Percentiles rank a stretch among this genome's conserved stretches.
phyloP scores from a whole-genome alignment of 2,113 vertebrate genomes.

The Baryphthengus martii region DNA sequence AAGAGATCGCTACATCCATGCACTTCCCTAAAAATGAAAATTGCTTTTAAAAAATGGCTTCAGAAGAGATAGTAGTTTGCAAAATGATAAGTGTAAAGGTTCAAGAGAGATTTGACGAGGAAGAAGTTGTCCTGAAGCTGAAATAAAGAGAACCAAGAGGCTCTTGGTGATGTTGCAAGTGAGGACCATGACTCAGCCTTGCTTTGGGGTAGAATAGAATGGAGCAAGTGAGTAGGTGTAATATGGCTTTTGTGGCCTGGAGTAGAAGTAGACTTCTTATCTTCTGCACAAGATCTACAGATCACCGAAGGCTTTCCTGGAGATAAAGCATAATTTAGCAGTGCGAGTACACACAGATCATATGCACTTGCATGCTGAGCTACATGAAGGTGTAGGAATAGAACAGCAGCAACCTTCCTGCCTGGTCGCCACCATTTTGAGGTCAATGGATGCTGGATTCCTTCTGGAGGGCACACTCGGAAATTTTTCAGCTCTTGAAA shows the following conservation, averaged over 20 bases:
- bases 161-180: not conserved
- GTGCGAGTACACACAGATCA: not conserved
- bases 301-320: not conserved
- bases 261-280: not conserved
- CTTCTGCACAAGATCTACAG: not conserved
- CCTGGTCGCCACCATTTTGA: not conserved
- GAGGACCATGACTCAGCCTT: rapidly evolving
- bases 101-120: not conserved
- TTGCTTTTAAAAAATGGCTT: not conserved
- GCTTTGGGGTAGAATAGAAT: not conserved
- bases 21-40: not conserved
- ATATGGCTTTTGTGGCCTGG: not conserved
- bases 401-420: not conserved
- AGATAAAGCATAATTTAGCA: not conserved
- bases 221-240: not conserved
- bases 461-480: not conserved
- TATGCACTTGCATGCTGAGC: not conserved
- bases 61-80: not conserved
- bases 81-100: not conserved
- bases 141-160: not conserved
- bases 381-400: not conserved
- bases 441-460: not conserved
- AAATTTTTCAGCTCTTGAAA: not conserved
- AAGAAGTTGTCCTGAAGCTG: not conserved
- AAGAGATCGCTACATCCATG: not conserved